Percentiles rank a stretch among this genome's conserved stretches.
phyloP scores from a whole-genome alignment of 2,113 vertebrate species.

The Vulpes vulpes region DNA sequence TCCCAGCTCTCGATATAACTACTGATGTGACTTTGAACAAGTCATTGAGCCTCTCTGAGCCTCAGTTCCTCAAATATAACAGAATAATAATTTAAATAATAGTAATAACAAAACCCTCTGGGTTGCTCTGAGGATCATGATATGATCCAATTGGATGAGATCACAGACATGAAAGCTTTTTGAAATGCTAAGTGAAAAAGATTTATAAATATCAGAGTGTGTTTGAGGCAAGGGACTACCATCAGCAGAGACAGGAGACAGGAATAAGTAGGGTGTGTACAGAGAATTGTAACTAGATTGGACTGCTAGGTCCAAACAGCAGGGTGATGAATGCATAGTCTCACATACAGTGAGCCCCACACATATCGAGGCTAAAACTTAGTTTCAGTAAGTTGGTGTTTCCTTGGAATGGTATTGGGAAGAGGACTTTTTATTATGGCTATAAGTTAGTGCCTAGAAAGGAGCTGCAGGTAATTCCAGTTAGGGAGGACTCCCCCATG shows the following conservation, averaged over 20 bases:
- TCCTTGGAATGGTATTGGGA: neutral
- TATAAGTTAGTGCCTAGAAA: neutral
- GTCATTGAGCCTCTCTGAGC: slow-evolving; percentile 63
- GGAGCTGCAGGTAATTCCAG: neutral
- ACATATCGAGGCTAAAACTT: neutral
- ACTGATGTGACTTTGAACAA: slow-evolving; percentile 71
- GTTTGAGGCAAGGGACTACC: slow-evolving; percentile 61
- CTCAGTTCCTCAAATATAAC: slow-evolving; percentile 48
- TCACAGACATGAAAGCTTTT: slow-evolving; percentile 75
- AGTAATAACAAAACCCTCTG: slow-evolving; percentile 67
- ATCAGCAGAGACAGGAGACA: slow-evolving; percentile 58
- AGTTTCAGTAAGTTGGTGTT: neutral
- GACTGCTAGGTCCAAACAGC: neutral
- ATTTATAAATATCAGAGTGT: slow-evolving; percentile 79
- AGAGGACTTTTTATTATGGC: neutral
- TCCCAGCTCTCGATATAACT: slow-evolving; percentile 50
- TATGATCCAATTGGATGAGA: slow-evolving; percentile 73
- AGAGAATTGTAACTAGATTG: slow-evolving; percentile 33
- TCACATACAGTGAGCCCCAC: fast-evolving
- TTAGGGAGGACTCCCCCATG: neutral
- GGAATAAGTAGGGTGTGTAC: neutral
- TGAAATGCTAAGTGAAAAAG: slow-evolving; percentile 81
- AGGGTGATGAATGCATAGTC: neutral
- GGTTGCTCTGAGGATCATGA: slow-evolving; percentile 62
- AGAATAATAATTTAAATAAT: slow-evolving; percentile 78